Evolutionary conservation across 2,113 vertebrate species (phyloP), one percentile per base, ranked within the genome.

Genomic region (Mesitornis unicolor): DNA sequence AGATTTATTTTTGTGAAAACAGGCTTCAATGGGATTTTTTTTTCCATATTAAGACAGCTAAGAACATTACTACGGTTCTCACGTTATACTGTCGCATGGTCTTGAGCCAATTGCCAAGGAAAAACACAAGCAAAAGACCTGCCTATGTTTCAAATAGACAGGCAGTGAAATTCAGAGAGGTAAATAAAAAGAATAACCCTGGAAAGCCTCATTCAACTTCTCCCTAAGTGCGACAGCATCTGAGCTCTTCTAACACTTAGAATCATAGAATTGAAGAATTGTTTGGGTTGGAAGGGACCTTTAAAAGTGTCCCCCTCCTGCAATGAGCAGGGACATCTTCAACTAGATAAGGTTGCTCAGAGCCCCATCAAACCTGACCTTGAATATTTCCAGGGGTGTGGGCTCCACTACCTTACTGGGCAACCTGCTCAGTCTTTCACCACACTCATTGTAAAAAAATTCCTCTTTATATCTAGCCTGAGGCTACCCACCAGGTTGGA

Each of bases 1-100:
- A 90, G 67, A 50, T 73, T 94, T 77, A 65, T 79, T 95, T 89
- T 94, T 86, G 63, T 87, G 64, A 67, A 89, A 89, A 85, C 28
- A 59, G 18, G 9, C 16, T 91, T 70, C 47, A 81, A 3, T 48
- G 48, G 15, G 13, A 42, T 47, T 84, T 81, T 81, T 87, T 77
- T 73, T 51, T 13, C 35, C 17, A 10, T 60, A 56, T 78, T 82
- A 61, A 89, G 57, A 64, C 48, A 63, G 28, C 60, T 83, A 60
- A 75, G 63, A 92, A 84, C 67, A 91, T 83, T 42, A 42, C 20
- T 70, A 20, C 8, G n/a, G 54, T 73, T 69, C n/a, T 84, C 47
- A 25, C 6, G 0, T 78, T 78, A 26, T 83, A 65, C 16, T 84
- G 45, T 33, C 18, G 40, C 36, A 13, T n/a, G 17, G 16, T 86